A percentile compares a stretch with the other conserved stretches of the same genome.
Evolutionary conservation across 2,888 invertebrate species (phyloP).

Genomic region (Ferdinandea cuprea): DNA sequence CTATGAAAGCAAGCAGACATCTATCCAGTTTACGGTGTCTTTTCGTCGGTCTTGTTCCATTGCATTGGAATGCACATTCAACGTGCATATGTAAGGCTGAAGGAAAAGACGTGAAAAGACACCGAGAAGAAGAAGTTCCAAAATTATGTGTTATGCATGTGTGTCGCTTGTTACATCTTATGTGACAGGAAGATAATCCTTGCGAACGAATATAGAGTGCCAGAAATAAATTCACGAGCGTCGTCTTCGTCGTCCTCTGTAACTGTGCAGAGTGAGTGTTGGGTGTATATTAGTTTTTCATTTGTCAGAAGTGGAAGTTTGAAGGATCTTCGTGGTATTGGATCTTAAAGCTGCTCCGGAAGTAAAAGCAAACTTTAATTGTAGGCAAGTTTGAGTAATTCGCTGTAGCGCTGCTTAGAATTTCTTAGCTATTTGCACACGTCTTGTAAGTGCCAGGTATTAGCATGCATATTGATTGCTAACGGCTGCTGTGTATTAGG

Average conservation of each 20-base stretch:
- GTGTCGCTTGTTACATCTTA: neutral
- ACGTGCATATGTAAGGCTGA: neutral
- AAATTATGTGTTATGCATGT: neutral
- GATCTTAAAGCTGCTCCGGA: neutral
- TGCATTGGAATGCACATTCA: constrained; percentile 30
- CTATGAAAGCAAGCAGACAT: constrained; percentile 1
- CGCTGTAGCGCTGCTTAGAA: too few species aligned
- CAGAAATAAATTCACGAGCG: too few species aligned
- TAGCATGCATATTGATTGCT: too few species aligned
- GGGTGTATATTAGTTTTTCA: neutral
- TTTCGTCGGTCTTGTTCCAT: constrained; percentile 16
- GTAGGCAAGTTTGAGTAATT: too few species aligned
- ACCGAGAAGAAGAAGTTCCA: too few species aligned
- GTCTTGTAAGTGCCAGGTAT: too few species aligned
- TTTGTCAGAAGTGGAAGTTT: neutral
- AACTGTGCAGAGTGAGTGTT: neutral
- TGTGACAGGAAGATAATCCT: constrained; percentile 13
- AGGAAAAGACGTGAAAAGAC: neutral
- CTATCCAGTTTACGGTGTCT: constrained; percentile 1
- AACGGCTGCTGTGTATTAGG: too few species aligned
- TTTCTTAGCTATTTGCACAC: too few species aligned
- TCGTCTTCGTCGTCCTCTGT: neutral
- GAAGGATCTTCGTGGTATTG: neutral
- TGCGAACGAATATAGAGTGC: neutral
- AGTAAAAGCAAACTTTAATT: too few species aligned